Conservation (phyloP, 2,113 vertebrate genomes). For the Varanus salvator region DNA sequence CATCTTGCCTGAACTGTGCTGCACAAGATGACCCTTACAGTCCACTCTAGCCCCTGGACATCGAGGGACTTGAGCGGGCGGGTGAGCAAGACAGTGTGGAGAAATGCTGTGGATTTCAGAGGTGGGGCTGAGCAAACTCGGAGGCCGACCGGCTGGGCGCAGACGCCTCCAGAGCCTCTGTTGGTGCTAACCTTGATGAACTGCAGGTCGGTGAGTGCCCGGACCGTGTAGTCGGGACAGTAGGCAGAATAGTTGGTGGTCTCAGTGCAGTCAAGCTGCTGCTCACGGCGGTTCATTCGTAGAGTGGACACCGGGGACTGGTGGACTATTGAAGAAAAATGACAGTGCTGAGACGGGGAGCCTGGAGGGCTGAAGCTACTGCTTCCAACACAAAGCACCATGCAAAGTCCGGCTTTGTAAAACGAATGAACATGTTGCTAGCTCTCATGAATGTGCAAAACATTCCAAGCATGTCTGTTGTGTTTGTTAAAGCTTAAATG, state of each 20-base stretch:
- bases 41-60: neutral
- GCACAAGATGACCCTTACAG: too few relatives aligned
- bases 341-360: neutral
- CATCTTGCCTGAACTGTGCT: too few relatives aligned
- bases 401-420: neutral
- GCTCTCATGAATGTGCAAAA: neutral
- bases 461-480: too few relatives aligned
- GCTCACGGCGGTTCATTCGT: slow-evolving; percentile 76
- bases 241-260: slow-evolving; percentile 79
- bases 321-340: slow-evolving; percentile 73
- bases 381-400: neutral
- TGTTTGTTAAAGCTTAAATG: too few relatives aligned
- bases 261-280: slow-evolving; percentile 78
- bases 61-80: neutral
- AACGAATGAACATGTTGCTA: neutral
- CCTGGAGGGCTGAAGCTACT: neutral
- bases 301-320: slow-evolving; percentile 87
- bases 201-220: slow-evolving; percentile 91
- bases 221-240: slow-evolving; percentile 92
- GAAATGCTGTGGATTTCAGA: neutral
- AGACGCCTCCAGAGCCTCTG: accelerated
- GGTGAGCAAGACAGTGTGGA: too few relatives aligned
- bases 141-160: neutral
- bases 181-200: slow-evolving; percentile 81
- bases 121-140: neutral